Base-by-base conservation (phyloP, 2,113 vertebrate species). In the Chinchilla lanigera region DNA sequence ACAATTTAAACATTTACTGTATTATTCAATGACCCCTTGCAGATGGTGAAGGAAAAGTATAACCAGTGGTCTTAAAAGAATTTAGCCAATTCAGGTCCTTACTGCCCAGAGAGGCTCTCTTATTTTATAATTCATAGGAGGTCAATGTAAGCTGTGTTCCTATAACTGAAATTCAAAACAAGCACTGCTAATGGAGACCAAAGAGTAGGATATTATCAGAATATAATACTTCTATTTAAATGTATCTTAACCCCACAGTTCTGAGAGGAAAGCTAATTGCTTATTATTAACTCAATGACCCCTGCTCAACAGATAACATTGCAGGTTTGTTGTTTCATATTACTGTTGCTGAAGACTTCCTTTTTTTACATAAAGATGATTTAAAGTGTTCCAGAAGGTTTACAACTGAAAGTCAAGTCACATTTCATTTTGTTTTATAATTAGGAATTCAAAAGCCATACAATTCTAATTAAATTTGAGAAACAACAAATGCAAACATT, bases 391-490 rank as follows among this genome's bases (percentile, higher is more conserved):
- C 14, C 47, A 69, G 75, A 95, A 92, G 69, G 14, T 22, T 93
- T 96, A 56, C 47, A 10, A 52, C 8, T 50, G 6, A 90, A 75
- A 90, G 35, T 93, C 78, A 95, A 97, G 22, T 60, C 28, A 54
- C 84, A 86, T 95, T 94, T 96, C 58, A 77, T 90, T 97, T 97
- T 94, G 83, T 41, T 61, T 86, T 89, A 91, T 89, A 96, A 71
- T 89, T 88, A 88, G 82, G 47, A 93, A 97, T 89, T 97, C 52
- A 89, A 93, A 96, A 92, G 89, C 22, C 16, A 92, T 77, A 81
- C 8, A 94, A 80, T 92, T 96, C 78, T 96, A 92, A 95, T 97
- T 91, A 97, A 97, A 97, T 92, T 44, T 86, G 20, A 61, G 10
- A 80, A 92, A 41, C 20, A 95, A 35, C 69, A 88, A 84, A 52